A percentile compares a stretch with the other conserved stretches of the same genome.
phyloP scores from a whole-genome alignment of 2,113 vertebrate species.

The Myrmecophaga tridactyla region DNA sequence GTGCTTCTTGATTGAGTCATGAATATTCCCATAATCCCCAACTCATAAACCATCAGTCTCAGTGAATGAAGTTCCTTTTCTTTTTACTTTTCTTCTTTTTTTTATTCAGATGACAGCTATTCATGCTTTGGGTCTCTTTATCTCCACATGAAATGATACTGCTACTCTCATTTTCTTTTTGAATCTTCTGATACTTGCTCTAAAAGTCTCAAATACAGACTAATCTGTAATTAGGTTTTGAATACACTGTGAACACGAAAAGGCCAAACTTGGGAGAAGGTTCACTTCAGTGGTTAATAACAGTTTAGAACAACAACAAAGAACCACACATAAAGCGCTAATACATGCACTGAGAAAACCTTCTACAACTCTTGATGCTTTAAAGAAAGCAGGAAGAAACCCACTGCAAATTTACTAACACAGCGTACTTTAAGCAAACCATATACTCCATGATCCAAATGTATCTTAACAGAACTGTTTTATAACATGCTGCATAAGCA shows the following conservation, averaged over 20 bases:
- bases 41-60: constrained; percentile 83
- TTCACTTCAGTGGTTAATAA: constrained; percentile 67
- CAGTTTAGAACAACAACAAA: constrained; percentile 71
- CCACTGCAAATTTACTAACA: neutral
- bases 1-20: constrained; percentile 91
- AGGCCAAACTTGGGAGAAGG: constrained; percentile 63
- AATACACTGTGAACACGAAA: constrained; percentile 74
- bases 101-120: constrained; percentile 80
- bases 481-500: neutral
- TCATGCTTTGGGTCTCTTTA: constrained; percentile 87
- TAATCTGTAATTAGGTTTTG: constrained; percentile 93
- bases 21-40: constrained; percentile 98
- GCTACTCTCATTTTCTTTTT: constrained; percentile 85
- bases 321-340: constrained; percentile 63
- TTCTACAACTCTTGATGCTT: constrained; percentile 56
- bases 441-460: constrained; percentile 1
- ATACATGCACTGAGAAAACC: constrained; percentile 32
- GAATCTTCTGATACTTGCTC: constrained; percentile 84
- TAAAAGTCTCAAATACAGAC: constrained; percentile 87
- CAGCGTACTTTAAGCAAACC: neutral
- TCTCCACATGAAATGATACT: constrained; percentile 92
- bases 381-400: constrained; percentile 41
- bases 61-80: constrained; percentile 74
- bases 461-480: neutral
- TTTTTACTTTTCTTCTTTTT: constrained; percentile 60